Percentiles rank a stretch among this genome's conserved stretches.
These are phyloP conservation scores for Drosophila atroscutellata DNA, from an alignment of 2,888 invertebrate species.

Conservation along the genomic window DNA sequence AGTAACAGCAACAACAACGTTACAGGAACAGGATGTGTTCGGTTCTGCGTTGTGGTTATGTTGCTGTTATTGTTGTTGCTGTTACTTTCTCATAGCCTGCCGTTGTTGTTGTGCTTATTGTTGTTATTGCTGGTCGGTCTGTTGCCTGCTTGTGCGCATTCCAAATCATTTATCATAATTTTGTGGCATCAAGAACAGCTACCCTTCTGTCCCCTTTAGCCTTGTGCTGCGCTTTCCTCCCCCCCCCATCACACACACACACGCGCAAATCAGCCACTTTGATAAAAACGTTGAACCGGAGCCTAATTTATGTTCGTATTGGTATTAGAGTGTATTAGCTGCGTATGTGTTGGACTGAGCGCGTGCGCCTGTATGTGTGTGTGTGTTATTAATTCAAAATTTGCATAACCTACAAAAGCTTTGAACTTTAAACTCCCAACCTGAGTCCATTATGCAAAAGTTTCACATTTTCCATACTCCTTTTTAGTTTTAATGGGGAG, in stretches of 20 bases:
- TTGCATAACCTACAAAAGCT: conserved; percentile 79
- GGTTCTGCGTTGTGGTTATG: conserved; percentile 76
- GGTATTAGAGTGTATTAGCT: conserved; percentile 54
- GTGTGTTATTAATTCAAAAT: conserved; percentile 78
- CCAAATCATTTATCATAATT: conserved; percentile 80
- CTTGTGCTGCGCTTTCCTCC: conserved; percentile 18
- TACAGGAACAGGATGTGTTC: conserved; percentile 79
- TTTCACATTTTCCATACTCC: conserved; percentile 47
- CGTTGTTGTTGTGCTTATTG: conserved; percentile 10
- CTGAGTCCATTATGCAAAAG: conserved; percentile 69
- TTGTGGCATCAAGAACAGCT: conserved; percentile 71
- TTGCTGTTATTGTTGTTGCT: conserved; percentile 32
- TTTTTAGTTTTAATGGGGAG: conserved; percentile 25
- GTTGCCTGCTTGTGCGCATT: conserved; percentile 77
- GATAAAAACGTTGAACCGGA: conserved; percentile 76
- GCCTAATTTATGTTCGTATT: conserved; percentile 79
- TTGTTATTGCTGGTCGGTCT: conserved; percentile 51
- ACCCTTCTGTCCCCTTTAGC: conserved; percentile 7
- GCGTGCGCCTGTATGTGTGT: conserved; percentile 13
- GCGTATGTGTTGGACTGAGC: conserved; percentile 13
- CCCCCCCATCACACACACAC: neutral
- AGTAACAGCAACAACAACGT: conserved; percentile 17
- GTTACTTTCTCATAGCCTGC: neutral
- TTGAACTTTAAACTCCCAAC: conserved; percentile 73
- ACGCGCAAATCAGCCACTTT: conserved; percentile 44